phyloP scores from a whole-genome alignment of 2,113 vertebrate species.

The Corythaixoides concolor region DNA sequence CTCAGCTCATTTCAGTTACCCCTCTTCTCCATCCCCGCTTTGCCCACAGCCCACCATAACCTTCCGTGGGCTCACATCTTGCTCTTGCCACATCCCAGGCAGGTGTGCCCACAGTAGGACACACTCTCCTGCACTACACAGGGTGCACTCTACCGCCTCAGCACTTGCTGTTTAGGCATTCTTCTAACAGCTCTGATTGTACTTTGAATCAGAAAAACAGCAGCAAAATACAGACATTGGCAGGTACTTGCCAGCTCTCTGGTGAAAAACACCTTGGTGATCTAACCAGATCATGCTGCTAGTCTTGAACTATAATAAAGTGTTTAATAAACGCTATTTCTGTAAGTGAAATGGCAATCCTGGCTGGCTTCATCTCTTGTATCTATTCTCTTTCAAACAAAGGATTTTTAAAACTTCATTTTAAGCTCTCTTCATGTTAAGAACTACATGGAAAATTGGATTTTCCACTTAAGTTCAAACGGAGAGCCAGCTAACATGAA shows the following conservation, averaged over 20 bases:
- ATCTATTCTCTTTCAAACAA: background rate
- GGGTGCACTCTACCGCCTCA: background rate
- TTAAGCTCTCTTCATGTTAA: background rate
- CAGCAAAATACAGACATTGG: background rate
- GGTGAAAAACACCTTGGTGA: background rate
- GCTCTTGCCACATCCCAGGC: background rate
- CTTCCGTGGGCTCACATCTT: background rate
- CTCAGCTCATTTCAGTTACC: background rate
- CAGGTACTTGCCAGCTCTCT: background rate
- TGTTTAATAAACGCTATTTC: background rate
- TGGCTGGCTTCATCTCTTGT: background rate
- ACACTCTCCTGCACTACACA: rapidly evolving
- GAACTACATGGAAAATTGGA: background rate
- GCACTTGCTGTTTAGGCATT: background rate
- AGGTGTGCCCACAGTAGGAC: background rate
- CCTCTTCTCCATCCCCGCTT: background rate
- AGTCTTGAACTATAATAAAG: background rate
- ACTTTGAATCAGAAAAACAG: background rate
- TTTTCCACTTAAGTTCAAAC: background rate
- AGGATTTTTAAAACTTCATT: background rate
- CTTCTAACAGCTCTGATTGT: background rate
- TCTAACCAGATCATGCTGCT: background rate
- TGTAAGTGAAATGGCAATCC: background rate
- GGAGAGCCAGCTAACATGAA: background rate
- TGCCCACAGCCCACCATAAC: background rate